Percentiles rank a stretch among this genome's conserved stretches.
phyloP scores from a whole-genome alignment of 1,140 invertebrate species.

The Papilio machaon region DNA sequence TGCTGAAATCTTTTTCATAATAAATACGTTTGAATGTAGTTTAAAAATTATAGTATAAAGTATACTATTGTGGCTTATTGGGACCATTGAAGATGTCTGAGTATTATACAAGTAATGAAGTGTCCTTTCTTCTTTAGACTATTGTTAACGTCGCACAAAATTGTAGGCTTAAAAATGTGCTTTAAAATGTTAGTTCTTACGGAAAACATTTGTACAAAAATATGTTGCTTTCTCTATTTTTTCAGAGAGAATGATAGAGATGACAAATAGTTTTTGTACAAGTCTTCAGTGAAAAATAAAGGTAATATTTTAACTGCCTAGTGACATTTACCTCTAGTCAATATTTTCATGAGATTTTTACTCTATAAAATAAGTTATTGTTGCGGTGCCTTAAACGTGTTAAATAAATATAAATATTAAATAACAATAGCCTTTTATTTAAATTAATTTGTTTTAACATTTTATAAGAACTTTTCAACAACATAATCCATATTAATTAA shows the following conservation, averaged over 20 bases:
- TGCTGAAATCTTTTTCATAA: background rate
- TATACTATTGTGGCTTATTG: background rate
- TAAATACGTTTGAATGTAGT: background rate
- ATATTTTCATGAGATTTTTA: conserved; percentile 38
- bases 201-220: background rate
- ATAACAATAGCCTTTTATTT: conserved; percentile 26
- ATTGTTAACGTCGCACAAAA: conserved; percentile 24
- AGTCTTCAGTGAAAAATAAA: background rate
- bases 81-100: background rate
- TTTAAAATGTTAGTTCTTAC: background rate
- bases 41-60: background rate
- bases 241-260: background rate
- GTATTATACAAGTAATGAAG: background rate
- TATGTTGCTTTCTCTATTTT: background rate
- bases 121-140: conserved; percentile 10
- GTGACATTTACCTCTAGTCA: conserved; percentile 39
- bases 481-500: background rate
- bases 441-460: background rate
- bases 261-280: background rate
- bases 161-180: conserved; percentile 20
- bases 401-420: conserved; percentile 40
- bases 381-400: conserved; percentile 38
- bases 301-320: background rate
- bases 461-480: too few species aligned
- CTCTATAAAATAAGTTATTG: conserved; percentile 24